These are phyloP conservation scores for Apus apus DNA, from an alignment of 2,113 vertebrate genomes.

Conservation along the genomic window DNA sequence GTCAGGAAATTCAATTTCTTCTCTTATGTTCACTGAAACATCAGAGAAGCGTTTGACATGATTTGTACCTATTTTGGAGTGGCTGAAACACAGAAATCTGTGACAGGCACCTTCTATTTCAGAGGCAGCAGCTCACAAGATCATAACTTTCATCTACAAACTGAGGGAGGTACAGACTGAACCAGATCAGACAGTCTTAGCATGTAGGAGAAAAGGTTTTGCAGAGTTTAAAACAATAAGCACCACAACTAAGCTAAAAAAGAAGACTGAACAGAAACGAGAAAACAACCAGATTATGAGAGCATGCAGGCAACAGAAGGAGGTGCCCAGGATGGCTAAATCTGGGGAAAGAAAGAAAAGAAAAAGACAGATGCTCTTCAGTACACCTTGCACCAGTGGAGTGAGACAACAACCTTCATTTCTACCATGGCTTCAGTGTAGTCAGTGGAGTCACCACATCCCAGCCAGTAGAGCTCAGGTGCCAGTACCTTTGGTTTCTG, in stretches of 20 bases:
- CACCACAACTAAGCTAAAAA: neutral
- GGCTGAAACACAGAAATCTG: neutral
- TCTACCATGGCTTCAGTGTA: neutral
- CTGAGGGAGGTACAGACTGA: neutral
- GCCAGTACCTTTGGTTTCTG: accelerated
- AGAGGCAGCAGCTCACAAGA: neutral
- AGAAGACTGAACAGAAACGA: neutral
- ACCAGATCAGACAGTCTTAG: neutral
- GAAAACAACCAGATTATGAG: neutral
- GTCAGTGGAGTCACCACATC: neutral
- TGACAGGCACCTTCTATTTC: neutral
- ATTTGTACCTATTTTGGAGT: neutral
- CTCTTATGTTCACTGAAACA: neutral
- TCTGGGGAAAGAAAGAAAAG: neutral
- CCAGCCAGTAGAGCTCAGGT: neutral
- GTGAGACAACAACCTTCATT: neutral
- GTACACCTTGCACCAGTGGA: neutral
- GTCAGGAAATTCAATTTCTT: neutral
- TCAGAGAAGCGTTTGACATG: neutral
- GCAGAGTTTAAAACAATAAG: neutral
- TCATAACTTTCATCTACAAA: neutral
- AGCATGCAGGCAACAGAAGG: neutral
- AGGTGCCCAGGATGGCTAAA: neutral
- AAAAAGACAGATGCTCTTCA: neutral
- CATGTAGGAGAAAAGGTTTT: neutral